Evolutionary conservation across 2,888 invertebrate genomes (phyloP).

Genomic region (Petrophora chlorosata): DNA sequence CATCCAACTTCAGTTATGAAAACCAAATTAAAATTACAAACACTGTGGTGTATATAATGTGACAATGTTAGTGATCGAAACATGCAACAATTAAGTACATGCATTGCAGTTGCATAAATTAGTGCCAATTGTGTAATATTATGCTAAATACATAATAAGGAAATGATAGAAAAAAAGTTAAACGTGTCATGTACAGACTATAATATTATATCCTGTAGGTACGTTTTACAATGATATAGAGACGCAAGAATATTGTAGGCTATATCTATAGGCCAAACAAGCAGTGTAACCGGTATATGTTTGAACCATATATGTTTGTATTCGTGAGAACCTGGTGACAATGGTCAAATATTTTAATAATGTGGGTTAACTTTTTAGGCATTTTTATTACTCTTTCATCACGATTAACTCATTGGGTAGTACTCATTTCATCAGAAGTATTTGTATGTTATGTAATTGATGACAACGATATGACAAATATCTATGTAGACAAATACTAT

Average conservation of each 20-base stretch:
- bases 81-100: slow-evolving; percentile 27
- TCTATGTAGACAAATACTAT: too few species aligned
- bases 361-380: too few species aligned
- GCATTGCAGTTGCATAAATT: slow-evolving; percentile 26
- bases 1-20: too few species aligned
- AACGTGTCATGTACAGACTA: slow-evolving; percentile 16
- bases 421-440: too few species aligned
- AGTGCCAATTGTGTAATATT: slow-evolving; percentile 22
- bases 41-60: slow-evolving; percentile 1
- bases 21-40: neutral
- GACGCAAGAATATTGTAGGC: neutral
- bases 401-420: too few species aligned
- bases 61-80: slow-evolving; percentile 10
- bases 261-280: too few species aligned
- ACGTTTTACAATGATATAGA: neutral
- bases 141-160: slow-evolving; percentile 15
- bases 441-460: too few species aligned
- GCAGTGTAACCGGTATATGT: too few species aligned
- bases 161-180: slow-evolving; percentile 3
- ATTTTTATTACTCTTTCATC: too few species aligned
- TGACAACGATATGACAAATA: too few species aligned
- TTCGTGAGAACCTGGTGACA: neutral
- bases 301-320: too few species aligned
- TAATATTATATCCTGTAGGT: slow-evolving; percentile 5
- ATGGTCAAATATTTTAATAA: neutral